Evolutionary conservation across 2,888 invertebrate genomes (phyloP).

Genomic region (Stenotaenia linearis): DNA sequence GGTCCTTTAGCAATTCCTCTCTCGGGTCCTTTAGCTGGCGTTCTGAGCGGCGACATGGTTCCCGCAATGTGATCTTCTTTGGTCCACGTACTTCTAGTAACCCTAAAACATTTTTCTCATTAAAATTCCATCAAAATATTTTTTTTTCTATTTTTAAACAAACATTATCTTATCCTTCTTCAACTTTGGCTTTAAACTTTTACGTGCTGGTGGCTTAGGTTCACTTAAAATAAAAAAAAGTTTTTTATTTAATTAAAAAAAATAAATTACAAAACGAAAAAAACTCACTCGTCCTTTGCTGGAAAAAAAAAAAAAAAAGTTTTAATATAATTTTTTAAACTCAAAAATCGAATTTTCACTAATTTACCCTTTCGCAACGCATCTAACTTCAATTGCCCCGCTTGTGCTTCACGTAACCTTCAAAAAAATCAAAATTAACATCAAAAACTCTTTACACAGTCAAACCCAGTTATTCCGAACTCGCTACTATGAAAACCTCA

Average conservation of each 20-base stretch:
- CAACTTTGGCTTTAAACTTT: slow-evolving; percentile 21
- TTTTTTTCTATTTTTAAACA: neutral
- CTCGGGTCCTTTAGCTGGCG: slow-evolving; percentile 26
- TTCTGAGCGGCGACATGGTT: slow-evolving; percentile 1
- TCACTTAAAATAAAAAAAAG: neutral
- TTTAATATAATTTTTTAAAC: neutral
- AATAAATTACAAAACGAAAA: neutral
- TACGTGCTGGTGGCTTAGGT: slow-evolving; percentile 18
- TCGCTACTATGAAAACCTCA: no score
- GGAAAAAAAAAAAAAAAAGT: no score
- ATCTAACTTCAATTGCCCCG: neutral
- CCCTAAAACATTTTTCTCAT: neutral
- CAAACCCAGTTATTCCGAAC: no score
- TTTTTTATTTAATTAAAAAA: no score
- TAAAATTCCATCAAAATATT: no score
- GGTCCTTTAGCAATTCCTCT: slow-evolving; percentile 2
- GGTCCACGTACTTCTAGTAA: slow-evolving; percentile 31
- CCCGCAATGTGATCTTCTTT: slow-evolving; percentile 30
- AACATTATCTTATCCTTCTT: slow-evolving; percentile 27
- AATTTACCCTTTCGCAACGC: neutral
- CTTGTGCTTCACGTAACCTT: slow-evolving; percentile 20
- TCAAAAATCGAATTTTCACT: neutral
- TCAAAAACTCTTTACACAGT: neutral
- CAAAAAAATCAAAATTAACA: neutral
- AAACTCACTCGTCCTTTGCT: neutral